Evolutionary conservation across 2,888 invertebrate genomes (phyloP).

Genomic region (Phorcus lineatus): DNA sequence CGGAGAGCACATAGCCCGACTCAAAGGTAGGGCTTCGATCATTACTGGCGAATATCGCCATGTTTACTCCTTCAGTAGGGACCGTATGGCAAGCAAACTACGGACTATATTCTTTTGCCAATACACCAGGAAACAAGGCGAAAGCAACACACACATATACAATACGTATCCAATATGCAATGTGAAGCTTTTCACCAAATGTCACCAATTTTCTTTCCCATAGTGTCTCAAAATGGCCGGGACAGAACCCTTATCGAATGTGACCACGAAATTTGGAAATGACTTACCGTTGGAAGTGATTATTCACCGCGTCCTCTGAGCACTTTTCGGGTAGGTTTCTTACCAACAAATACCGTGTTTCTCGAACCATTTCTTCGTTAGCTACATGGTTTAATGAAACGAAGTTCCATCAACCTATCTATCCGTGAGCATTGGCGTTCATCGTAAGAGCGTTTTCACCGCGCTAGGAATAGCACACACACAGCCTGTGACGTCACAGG

Average conservation of each 20-base stretch:
- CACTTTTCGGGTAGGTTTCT: conserved; percentile 99
- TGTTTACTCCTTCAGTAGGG: not conserved
- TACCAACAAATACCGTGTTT: conserved; percentile 99
- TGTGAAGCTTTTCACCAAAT: not conserved
- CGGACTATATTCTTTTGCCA: not conserved
- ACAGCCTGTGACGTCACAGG: conserved; percentile 25
- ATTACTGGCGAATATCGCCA: not conserved
- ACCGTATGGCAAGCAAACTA: not conserved
- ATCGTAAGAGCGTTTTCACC: conserved; percentile 2
- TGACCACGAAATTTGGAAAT: not conserved
- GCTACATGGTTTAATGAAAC: conserved; percentile 48
- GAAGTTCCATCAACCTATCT: conserved; percentile 17
- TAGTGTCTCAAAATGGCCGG: conserved; percentile 1
- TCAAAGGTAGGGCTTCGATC: conserved; percentile 2
- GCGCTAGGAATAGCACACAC: conserved; percentile 18
- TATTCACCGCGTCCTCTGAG: conserved; percentile 96
- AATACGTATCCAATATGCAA: not conserved
- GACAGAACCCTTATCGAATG: not conserved
- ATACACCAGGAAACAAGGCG: not conserved
- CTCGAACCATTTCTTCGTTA: conserved; percentile 90
- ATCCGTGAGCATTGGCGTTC: conserved; percentile 8
- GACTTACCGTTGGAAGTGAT: conserved; percentile 96
- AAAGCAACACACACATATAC: not conserved
- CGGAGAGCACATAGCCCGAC: not conserved
- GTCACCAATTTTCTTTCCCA: not conserved